phyloP scores from a whole-genome alignment of 1,140 invertebrate species.

The Cotesia vestalis region DNA sequence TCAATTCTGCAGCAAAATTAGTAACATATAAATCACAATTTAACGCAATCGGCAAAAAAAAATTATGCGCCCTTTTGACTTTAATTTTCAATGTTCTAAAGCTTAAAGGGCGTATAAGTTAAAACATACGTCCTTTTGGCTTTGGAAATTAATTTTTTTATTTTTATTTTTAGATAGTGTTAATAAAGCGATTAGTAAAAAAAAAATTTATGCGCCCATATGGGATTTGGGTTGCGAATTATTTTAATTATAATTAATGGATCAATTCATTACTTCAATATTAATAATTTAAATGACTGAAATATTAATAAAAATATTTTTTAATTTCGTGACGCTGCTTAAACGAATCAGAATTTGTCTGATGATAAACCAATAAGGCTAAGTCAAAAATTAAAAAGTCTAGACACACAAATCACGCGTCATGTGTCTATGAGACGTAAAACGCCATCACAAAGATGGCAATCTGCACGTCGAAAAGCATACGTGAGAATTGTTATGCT shows the following conservation, averaged over 20 bases:
- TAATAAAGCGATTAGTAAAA: no score
- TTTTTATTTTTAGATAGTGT: no score
- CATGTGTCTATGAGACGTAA: constrained; percentile 61
- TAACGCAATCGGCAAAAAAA: neutral
- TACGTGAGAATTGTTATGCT: constrained; percentile 56
- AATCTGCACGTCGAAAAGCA: constrained; percentile 63
- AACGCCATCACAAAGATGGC: constrained; percentile 64
- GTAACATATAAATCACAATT: no score
- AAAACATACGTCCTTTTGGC: no score
- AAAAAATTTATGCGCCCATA: no score
- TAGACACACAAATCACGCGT: constrained; percentile 60
- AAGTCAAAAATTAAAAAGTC: constrained; percentile 57
- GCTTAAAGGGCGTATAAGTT: no score
- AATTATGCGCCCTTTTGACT: neutral
- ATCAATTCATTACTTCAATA: neutral
- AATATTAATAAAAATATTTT: neutral
- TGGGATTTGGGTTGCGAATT: neutral
- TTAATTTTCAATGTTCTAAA: neutral
- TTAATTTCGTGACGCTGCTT: constrained; percentile 42
- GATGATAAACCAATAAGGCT: constrained; percentile 55
- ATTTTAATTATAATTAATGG: neutral
- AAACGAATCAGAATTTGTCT: constrained; percentile 53
- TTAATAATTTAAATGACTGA: neutral
- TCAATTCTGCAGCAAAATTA: no score
- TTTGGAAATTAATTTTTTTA: no score